Conservation (phyloP, 2,888 invertebrate species). For the Drosophila cognata region DNA sequence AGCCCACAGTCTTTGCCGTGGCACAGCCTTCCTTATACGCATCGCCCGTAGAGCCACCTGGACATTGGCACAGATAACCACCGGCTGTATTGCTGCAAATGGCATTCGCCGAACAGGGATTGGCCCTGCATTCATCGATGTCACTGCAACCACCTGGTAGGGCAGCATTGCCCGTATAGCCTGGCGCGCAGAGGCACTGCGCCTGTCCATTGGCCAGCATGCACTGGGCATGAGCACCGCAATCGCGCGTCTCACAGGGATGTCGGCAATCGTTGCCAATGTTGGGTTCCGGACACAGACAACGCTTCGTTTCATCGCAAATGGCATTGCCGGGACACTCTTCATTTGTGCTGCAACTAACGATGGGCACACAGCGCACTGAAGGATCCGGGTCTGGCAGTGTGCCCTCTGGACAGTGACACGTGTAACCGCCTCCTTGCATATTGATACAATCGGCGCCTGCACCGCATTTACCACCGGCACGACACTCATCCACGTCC, state of each 20-base stretch:
- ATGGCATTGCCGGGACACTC: slow-evolving; percentile 96
- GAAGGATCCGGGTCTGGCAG: slow-evolving; percentile 93
- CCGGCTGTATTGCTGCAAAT: slow-evolving; percentile 96
- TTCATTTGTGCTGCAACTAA: slow-evolving; percentile 90
- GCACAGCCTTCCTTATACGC: slow-evolving; percentile 92
- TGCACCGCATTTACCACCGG: slow-evolving; percentile 90
- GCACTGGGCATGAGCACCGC: slow-evolving; percentile 95
- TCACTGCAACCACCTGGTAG: slow-evolving; percentile 91
- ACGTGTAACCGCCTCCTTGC: slow-evolving; percentile 91
- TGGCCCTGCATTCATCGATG: slow-evolving; percentile 93
- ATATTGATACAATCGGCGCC: slow-evolving; percentile 93
- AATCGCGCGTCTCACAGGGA: slow-evolving; percentile 94
- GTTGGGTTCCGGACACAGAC: slow-evolving; percentile 95
- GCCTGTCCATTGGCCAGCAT: slow-evolving; percentile 93
- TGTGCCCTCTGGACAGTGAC: slow-evolving; percentile 92
- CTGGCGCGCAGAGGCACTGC: slow-evolving; percentile 93
- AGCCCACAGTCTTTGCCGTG: slow-evolving; percentile 88
- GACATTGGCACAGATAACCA: slow-evolving; percentile 94
- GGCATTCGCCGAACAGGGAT: slow-evolving; percentile 93
- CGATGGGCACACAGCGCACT: slow-evolving; percentile 92
- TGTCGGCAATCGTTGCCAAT: slow-evolving; percentile 96
- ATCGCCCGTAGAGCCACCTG: slow-evolving; percentile 92
- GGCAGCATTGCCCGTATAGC: slow-evolving; percentile 89
- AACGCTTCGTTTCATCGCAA: slow-evolving; percentile 91
- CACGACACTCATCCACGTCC: slow-evolving; percentile 93